A percentile compares a stretch with the other conserved stretches of the same genome.
Conservation (phyloP, 1,140 invertebrate species). For the Eueides isabella region DNA sequence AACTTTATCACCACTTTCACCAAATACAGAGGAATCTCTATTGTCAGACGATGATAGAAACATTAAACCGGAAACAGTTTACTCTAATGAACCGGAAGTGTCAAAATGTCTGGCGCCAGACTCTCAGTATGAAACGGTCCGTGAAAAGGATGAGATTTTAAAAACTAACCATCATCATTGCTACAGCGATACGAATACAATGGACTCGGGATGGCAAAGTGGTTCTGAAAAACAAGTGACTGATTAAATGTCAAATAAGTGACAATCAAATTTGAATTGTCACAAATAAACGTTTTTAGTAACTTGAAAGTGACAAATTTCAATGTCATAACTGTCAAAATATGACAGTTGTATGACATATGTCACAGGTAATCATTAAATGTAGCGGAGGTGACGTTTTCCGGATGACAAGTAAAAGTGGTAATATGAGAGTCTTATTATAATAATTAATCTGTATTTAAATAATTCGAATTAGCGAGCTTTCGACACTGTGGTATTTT, state of each 20-base stretch:
- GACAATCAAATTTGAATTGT: no score
- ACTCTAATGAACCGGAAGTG: constrained; percentile 65
- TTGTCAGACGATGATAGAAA: constrained; percentile 65
- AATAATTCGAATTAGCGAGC: constrained; percentile 25
- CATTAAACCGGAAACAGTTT: constrained; percentile 57
- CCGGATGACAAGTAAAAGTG: background rate
- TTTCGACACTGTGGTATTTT: constrained; percentile 34
- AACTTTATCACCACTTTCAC: constrained; percentile 64
- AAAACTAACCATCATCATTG: constrained; percentile 74
- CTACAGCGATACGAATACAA: constrained; percentile 80
- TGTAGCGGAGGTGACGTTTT: background rate
- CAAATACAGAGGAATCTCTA: constrained; percentile 72
- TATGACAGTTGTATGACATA: background rate
- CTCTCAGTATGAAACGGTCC: constrained; percentile 73
- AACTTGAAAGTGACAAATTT: no score
- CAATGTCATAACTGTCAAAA: no score
- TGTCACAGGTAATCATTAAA: background rate
- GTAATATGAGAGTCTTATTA: background rate
- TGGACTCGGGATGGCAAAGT: constrained; percentile 81
- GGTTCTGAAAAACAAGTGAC: constrained; percentile 79
- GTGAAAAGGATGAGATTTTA: constrained; percentile 67
- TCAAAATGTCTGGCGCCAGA: constrained; percentile 74
- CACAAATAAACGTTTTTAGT: no score
- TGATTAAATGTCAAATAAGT: constrained; percentile 49
- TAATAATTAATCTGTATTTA: background rate